phyloP scores from a whole-genome alignment of 2,888 invertebrate genomes.

The Stomorhina lunata region DNA sequence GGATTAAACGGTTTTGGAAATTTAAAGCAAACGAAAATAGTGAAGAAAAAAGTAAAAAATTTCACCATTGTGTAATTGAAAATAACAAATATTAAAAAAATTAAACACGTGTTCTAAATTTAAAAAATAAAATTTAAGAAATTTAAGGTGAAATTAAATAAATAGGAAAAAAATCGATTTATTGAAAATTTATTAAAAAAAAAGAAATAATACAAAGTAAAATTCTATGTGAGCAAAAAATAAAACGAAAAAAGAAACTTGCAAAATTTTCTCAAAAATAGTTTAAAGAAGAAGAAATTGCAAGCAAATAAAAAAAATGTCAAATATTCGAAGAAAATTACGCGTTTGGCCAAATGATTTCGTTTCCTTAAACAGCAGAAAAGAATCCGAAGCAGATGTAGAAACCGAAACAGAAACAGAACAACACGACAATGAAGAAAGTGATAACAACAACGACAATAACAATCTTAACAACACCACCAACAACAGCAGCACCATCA shows the following conservation, averaged over 20 bases:
- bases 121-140: slow-evolving; percentile 16
- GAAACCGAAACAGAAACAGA: too few species aligned
- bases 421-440: slow-evolving; percentile 30
- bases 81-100: slow-evolving; percentile 28
- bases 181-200: neutral
- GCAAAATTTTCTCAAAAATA: slow-evolving; percentile 17
- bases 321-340: slow-evolving; percentile 61
- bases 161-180: slow-evolving; percentile 34
- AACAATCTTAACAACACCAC: slow-evolving; percentile 9
- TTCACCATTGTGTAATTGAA: slow-evolving; percentile 51
- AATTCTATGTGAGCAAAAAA: slow-evolving; percentile 13
- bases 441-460: slow-evolving; percentile 29
- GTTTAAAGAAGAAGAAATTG: slow-evolving; percentile 14
- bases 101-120: slow-evolving; percentile 33
- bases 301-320: slow-evolving; percentile 53
- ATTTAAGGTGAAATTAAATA: slow-evolving; percentile 10
- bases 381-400: too few species aligned
- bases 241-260: slow-evolving; percentile 1
- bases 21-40: slow-evolving; percentile 23
- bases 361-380: slow-evolving; percentile 54
- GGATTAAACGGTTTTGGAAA: slow-evolving; percentile 22
- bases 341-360: slow-evolving; percentile 60
- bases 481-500: slow-evolving; percentile 5
- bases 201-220: neutral
- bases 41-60: slow-evolving; percentile 17